Evolutionary conservation across 2,113 vertebrate species (phyloP), one percentile per base, ranked within the genome.

Genomic region (Oplegnathus fasciatus): DNA sequence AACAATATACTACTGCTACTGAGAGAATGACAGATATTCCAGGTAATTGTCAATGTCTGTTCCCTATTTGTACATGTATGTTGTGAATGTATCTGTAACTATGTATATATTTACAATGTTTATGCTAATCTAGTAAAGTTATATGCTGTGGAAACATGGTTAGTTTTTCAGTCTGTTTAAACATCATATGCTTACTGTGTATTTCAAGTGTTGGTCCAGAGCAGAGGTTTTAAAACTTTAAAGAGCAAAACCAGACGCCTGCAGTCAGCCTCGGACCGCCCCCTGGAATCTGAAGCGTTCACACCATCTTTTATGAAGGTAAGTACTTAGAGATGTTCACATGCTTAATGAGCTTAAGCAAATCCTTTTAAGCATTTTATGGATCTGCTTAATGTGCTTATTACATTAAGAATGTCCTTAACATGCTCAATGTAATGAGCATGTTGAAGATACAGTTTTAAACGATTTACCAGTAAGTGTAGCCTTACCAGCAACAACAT

Each of bases 221-320:
- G 93, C 84, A 94, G 98, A 84, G 96, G 96, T 74, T 99, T 99
- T 94, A 99, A 99, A 94, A 99, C 98, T 17, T 94, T 99, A 85
- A 96, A 96, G 90, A 97, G 93, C 89, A 98, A 96, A 96, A 94
- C 96, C 79, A 96, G 97, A 54, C 96, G 97, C 50, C 88, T 96
- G 2, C 97, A 98, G 88, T 96, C 96, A n/a, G 95, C 94, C 37
- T 93, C 95, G 4, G 97, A 97, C 3, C 95, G 95, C 50, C 82
- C 97, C 42, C 83, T 90, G 48, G 97, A 97, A 87, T 83, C 96
- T 46, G 97, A 96, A 67, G 93, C 89, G 44, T 95, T 96, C 48
- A 91, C 97, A 1, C 97, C 98, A 30, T 98, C 97, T 18, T 97
- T 99, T 88, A 95, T 99, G 93, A 99, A 99, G 97, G 98, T 98